phyloP scores from a whole-genome alignment of 2,113 vertebrate genomes.

The Martes martes region DNA sequence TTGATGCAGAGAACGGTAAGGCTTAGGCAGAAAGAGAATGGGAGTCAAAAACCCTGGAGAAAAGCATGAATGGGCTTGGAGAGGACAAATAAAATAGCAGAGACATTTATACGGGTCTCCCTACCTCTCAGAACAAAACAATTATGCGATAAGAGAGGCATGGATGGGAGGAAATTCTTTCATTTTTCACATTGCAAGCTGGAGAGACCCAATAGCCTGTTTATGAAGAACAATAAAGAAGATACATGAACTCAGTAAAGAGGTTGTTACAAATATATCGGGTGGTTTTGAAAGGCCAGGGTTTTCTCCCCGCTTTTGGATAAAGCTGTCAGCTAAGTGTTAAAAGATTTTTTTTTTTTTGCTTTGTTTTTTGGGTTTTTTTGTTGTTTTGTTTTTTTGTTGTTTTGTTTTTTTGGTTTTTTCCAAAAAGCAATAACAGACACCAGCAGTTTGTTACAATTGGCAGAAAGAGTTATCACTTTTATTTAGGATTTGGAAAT shows the following conservation, averaged over 20 bases:
- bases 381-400: background rate
- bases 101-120: conserved; percentile 83
- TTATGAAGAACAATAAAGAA: conserved; percentile 89
- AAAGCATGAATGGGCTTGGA: conserved; percentile 82
- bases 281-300: conserved; percentile 76
- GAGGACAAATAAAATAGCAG: conserved; percentile 84
- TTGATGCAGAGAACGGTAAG: conserved; percentile 72
- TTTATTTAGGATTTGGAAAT: conserved; percentile 81
- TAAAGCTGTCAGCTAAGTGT: conserved; percentile 75
- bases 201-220: conserved; percentile 83
- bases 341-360: conserved; percentile 49
- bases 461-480: conserved; percentile 72
- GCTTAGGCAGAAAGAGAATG: conserved; percentile 75
- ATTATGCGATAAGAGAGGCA: conserved; percentile 87
- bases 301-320: conserved; percentile 68
- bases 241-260: conserved; percentile 84
- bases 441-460: conserved; percentile 68
- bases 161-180: conserved; percentile 84
- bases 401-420: background rate
- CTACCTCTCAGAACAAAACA: conserved; percentile 86
- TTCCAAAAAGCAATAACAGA: conserved; percentile 59
- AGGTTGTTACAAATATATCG: conserved; percentile 82
- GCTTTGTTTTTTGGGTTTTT: background rate
- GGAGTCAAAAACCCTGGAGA: conserved; percentile 79
- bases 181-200: conserved; percentile 84